Percentiles rank a stretch among this genome's conserved stretches.
Evolutionary conservation across 2,113 vertebrate genomes (phyloP).

Genomic region (Balaeniceps rex): DNA sequence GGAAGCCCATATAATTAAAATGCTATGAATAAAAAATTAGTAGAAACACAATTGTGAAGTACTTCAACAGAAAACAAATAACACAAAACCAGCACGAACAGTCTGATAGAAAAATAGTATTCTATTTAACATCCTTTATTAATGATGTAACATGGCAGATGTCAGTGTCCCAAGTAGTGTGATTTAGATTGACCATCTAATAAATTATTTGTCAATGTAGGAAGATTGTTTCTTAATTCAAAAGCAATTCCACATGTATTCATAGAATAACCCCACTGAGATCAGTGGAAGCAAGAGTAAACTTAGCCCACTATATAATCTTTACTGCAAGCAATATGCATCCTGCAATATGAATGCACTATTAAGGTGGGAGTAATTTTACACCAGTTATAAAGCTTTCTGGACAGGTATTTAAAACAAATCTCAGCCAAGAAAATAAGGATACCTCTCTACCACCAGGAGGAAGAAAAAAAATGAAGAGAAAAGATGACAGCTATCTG

Average conservation of each 20-base stretch:
- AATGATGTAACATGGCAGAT: not conserved
- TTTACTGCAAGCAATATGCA: not conserved
- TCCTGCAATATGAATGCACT: not conserved
- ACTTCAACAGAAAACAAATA: not conserved
- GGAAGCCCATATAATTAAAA: not conserved
- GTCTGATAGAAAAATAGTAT: not conserved
- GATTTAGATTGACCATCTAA: not conserved
- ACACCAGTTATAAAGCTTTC: not conserved
- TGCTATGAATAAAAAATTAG: not conserved
- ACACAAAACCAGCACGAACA: not conserved
- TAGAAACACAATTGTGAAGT: not conserved
- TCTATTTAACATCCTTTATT: not conserved
- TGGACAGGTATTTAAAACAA: not conserved
- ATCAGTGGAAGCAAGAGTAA: not conserved
- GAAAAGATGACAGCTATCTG: accelerated
- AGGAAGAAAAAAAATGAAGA: not conserved
- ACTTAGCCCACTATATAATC: not conserved
- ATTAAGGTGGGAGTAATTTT: not conserved
- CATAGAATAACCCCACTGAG: not conserved
- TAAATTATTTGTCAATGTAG: not conserved
- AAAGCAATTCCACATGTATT: not conserved
- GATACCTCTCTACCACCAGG: not conserved
- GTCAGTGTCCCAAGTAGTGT: not conserved
- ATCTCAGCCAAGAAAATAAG: not conserved
- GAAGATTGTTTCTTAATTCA: not conserved